Evolutionary conservation across 2,888 invertebrate species (phyloP).

Genomic region (Drosophila neotestacea): DNA sequence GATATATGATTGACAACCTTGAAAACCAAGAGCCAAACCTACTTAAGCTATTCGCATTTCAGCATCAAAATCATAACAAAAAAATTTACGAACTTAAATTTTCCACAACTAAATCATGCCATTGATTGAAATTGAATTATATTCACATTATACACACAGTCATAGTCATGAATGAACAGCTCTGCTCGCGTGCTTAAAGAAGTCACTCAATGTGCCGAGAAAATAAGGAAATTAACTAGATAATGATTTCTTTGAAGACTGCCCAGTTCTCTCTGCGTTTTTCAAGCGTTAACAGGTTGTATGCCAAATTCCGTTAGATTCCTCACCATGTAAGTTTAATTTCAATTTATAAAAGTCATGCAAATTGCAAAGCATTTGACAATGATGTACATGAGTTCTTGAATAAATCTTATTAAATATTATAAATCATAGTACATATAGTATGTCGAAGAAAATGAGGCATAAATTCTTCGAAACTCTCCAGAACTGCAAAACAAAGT

Average conservation of each 20-base stretch:
- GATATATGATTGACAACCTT: conserved; percentile 43
- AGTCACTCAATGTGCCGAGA: conserved; percentile 7
- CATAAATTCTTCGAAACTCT: too few relatives aligned
- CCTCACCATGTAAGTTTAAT: conserved; percentile 2
- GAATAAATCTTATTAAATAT: too few relatives aligned
- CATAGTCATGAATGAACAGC: conserved; percentile 16
- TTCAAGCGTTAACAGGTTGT: conserved; percentile 31
- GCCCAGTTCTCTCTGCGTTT: conserved; percentile 21
- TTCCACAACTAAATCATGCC: conserved; percentile 39
- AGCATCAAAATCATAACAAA: conserved; percentile 39
- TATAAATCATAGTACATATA: too few relatives aligned
- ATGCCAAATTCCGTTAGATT: conserved; percentile 22
- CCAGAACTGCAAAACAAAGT: too few relatives aligned
- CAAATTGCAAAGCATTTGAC: not conserved
- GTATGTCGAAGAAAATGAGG: too few relatives aligned
- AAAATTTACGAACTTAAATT: conserved; percentile 40
- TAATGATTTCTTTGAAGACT: not conserved
- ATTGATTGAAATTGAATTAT: conserved; percentile 46
- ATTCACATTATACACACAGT: too few relatives aligned
- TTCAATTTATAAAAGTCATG: not conserved
- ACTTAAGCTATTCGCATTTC: conserved; percentile 10
- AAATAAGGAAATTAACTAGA: conserved; percentile 28
- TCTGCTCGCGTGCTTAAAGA: conserved; percentile 12
- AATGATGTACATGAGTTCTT: not conserved
- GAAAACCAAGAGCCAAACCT: conserved; percentile 14